A percentile compares a stretch with the other conserved stretches of the same genome.
Conservation (phyloP, 2,113 vertebrate species). For the Oryzias woworae region DNA sequence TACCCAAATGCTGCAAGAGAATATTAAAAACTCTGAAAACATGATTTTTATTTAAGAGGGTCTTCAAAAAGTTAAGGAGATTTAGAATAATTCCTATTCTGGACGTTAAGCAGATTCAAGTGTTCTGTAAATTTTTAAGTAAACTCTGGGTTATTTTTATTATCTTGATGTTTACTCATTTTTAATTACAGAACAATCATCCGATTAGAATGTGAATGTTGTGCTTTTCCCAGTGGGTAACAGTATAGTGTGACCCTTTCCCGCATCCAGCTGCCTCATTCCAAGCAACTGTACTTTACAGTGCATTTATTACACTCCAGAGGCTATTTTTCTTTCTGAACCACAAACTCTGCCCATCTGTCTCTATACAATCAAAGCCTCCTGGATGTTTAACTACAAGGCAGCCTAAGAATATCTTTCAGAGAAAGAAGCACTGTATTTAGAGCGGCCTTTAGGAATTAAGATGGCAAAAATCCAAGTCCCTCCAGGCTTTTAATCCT, state of each 20-base stretch:
- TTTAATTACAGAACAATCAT: constrained; percentile 1
- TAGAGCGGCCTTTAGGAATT: constrained; percentile 31
- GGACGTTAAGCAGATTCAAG: too few species aligned
- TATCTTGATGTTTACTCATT: too few species aligned
- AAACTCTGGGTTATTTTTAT: too few species aligned
- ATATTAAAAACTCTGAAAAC: too few species aligned
- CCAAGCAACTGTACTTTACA: constrained; percentile 20
- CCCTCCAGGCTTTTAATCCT: constrained; percentile 16
- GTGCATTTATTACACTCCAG: constrained; percentile 37
- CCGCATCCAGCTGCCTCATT: constrained; percentile 45
- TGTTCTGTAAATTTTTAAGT: too few species aligned
- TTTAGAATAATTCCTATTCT: too few species aligned
- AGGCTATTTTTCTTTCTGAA: constrained; percentile 20
- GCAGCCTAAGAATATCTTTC: constrained; percentile 28
- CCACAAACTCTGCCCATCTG: constrained; percentile 16
- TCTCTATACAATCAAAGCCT: constrained; percentile 18
- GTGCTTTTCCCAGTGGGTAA: constrained; percentile 14
- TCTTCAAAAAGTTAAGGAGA: too few species aligned
- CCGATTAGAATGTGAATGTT: constrained; percentile 15
- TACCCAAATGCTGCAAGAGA: too few species aligned
- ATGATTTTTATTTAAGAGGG: too few species aligned
- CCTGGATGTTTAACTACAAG: constrained; percentile 18
- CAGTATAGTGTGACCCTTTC: constrained; percentile 3
- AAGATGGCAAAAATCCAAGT: constrained; percentile 19
- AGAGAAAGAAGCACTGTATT: constrained; percentile 28